A percentile compares a stretch with the other conserved stretches of the same genome.
Conservation (phyloP, 2,888 invertebrate genomes). For the Mechanitis mazaeus region DNA sequence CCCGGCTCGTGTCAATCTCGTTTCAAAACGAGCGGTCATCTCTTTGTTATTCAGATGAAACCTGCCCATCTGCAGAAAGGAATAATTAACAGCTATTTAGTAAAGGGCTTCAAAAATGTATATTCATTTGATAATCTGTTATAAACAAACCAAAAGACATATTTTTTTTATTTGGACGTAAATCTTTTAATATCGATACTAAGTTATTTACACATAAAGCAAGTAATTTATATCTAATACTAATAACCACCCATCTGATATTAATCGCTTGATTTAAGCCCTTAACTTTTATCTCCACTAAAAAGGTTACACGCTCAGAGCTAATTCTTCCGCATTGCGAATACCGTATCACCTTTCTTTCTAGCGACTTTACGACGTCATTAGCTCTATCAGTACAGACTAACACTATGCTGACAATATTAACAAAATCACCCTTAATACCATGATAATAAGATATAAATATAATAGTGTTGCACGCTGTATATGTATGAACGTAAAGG, state of each 20-base stretch:
- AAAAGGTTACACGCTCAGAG: slow-evolving; percentile 48
- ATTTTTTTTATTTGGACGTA: not conserved
- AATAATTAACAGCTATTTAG: slow-evolving; percentile 58
- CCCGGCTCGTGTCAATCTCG: slow-evolving; percentile 50
- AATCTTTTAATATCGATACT: not conserved
- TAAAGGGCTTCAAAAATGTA: slow-evolving; percentile 12
- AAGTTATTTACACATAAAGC: not conserved
- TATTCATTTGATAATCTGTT: slow-evolving; percentile 8
- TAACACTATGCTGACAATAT: slow-evolving; percentile 9
- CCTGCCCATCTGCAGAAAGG: slow-evolving; percentile 52
- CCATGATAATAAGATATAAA: slow-evolving; percentile 16
- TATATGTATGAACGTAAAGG: slow-evolving; percentile 16
- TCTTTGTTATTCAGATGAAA: slow-evolving; percentile 68
- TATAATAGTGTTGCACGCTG: not conserved
- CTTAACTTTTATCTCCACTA: slow-evolving; percentile 57
- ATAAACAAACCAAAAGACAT: not conserved
- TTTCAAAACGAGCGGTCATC: slow-evolving; percentile 48
- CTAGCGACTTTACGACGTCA: slow-evolving; percentile 68
- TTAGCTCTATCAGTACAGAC: slow-evolving; percentile 60
- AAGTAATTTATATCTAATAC: not conserved
- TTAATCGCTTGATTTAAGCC: slow-evolving; percentile 46
- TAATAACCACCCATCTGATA: slow-evolving; percentile 35
- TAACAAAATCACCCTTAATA: slow-evolving; percentile 21
- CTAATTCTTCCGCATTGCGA: slow-evolving; percentile 72
- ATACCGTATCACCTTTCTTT: slow-evolving; percentile 47